Percentiles rank a stretch among this genome's conserved stretches.
Conservation (phyloP, 2,797 vertebrate genomes). For the Botia almorhae region DNA sequence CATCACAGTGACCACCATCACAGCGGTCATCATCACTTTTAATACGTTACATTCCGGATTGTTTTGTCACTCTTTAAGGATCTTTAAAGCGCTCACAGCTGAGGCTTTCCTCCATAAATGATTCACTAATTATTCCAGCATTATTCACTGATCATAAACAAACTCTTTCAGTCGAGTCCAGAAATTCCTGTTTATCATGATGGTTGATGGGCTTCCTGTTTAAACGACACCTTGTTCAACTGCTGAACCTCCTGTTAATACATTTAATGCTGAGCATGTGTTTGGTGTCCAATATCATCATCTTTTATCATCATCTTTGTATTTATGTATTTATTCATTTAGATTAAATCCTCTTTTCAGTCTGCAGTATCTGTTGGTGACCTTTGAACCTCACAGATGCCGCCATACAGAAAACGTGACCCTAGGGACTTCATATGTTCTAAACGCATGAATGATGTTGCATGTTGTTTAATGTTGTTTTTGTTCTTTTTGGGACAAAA, state of each 20-base stretch:
- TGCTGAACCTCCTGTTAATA: background rate
- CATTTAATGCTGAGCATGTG: background rate
- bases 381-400: slow-evolving; percentile 35
- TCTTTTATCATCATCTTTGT: background rate
- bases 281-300: background rate
- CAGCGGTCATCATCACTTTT: background rate
- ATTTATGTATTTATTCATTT: slow-evolving; percentile 23
- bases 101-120: background rate
- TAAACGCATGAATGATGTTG: background rate
- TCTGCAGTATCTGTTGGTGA: slow-evolving; percentile 20
- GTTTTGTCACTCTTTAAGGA: background rate
- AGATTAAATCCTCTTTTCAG: slow-evolving; percentile 12
- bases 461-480: no score
- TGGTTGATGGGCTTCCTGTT: background rate
- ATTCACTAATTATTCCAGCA: background rate
- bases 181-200: slow-evolving; percentile 30
- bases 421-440: slow-evolving; percentile 47
- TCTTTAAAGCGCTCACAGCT: background rate
- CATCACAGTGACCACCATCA: background rate
- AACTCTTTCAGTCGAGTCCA: background rate
- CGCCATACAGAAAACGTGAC: background rate
- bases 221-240: background rate
- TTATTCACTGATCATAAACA: background rate
- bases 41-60: background rate
- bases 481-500: no score